phyloP scores from a whole-genome alignment of 2,797 vertebrate genomes.

The Pseudochirops cupreus region DNA sequence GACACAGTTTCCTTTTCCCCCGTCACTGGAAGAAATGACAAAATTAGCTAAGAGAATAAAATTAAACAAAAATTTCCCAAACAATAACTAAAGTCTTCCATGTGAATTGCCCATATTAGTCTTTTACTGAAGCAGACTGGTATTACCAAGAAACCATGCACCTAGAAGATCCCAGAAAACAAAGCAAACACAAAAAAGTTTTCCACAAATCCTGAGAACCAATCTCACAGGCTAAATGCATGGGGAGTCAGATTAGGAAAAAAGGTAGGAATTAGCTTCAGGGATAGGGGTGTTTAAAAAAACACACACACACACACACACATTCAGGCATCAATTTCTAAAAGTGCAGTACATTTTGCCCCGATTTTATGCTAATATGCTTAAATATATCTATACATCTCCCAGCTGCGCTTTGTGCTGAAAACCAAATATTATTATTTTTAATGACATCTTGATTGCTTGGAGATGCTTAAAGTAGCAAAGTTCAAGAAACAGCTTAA shows the following conservation, averaged over 20 bases:
- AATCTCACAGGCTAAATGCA: not conserved
- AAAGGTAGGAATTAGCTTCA: not conserved
- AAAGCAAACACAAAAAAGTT: not conserved
- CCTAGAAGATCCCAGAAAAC: not conserved
- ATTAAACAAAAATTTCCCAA: not conserved
- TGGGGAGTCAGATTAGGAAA: not conserved
- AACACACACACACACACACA: too few species aligned
- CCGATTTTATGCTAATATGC: not conserved
- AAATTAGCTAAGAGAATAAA: not conserved
- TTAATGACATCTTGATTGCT: constrained; percentile 5
- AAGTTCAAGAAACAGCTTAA: constrained; percentile 35
- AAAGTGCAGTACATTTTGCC: not conserved
- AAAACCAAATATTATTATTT: constrained; percentile 37
- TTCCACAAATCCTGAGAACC: not conserved
- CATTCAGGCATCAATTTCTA: not conserved
- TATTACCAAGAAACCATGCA: not conserved
- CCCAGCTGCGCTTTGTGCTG: not conserved
- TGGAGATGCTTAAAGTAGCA: constrained; percentile 36
- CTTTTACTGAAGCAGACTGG: not conserved
- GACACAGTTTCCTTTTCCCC: not conserved
- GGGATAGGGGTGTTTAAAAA: not conserved
- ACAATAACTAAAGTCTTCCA: not conserved
- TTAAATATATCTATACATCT: not conserved
- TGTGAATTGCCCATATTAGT: not conserved
- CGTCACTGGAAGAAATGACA: constrained; percentile 16